Base-by-base conservation (phyloP, 1,140 invertebrate genomes). In the Mactra quadrangularis region DNA sequence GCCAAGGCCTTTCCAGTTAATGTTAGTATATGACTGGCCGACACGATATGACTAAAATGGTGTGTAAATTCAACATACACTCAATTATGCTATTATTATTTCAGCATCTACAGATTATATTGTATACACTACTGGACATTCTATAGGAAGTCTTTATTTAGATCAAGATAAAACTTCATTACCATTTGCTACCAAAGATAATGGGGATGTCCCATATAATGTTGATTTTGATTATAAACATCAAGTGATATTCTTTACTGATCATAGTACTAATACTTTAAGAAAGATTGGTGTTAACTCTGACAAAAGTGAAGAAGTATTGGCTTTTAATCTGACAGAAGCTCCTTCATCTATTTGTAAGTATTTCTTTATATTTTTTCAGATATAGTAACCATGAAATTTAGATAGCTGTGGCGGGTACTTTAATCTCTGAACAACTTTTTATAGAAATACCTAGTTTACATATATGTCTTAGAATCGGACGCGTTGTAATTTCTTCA, bases 71-170 rank as follows among this genome's bases (percentile, higher is more conserved):
- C 38, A 41, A 41, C 15, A 41, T 41, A 41, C 38, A 41, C 15
- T n/a, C 15, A 41, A 6, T 41, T 6, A 41, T 41, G 38, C 6
- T 41, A 41, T 86, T 59, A 72, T 85, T 85, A 81, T 72, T 86
- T 95, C 96, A 87, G 95, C 64, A 50, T 95, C 97, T 0, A 95
- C 96, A 47, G 97, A 99, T 89, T 99, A 96, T 90, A 90, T 99
- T 0, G 96, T 99, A 0, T 98, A 98, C 88, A 96, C 97, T 0
- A 98, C 98, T 0, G 94, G 97, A 78, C 97, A 97, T 0, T 98
- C 99, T 94, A 97, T 99, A 27, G 94, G 97, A 29, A 96, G 96
- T 0, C 95, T 98, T 6, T 96, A 96, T 88, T 90, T 99, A 1
- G 96, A 98, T 93, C 96, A 96, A 0, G 95, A 95, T 59, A 95